phyloP scores from a whole-genome alignment of 2,888 invertebrate genomes.

The Tetranychus piercei region DNA sequence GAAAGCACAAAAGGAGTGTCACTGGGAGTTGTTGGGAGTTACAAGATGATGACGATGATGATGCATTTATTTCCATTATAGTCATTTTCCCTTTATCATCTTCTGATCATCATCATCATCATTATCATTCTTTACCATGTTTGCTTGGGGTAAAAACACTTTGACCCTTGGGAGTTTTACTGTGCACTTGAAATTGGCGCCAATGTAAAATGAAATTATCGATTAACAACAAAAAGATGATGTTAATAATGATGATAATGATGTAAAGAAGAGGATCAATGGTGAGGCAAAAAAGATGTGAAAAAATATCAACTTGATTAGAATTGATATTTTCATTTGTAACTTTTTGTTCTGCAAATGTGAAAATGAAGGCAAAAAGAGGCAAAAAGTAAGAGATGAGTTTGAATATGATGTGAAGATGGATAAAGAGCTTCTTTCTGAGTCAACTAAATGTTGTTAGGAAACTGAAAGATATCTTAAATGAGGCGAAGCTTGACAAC shows the following conservation, averaged over 20 bases:
- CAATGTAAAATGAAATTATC: neutral
- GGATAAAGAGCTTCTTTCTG: neutral
- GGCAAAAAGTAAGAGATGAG: neutral
- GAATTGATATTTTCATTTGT: neutral
- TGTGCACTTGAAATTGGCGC: neutral
- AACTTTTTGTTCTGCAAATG: neutral
- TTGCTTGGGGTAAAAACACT: neutral
- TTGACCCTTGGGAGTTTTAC: neutral
- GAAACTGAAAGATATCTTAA: neutral
- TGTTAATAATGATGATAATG: neutral
- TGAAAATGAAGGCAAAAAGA: neutral
- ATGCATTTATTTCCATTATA: neutral
- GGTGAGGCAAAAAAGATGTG: neutral
- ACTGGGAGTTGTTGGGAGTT: neutral
- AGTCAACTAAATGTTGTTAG: neutral
- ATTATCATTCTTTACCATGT: neutral
- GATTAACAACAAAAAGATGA: neutral
- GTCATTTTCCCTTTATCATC: neutral
- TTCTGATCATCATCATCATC: neutral
- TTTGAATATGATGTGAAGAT: too few species aligned
- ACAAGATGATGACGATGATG: neutral
- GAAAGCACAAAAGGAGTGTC: neutral
- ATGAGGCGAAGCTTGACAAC: neutral
- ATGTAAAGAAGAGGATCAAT: neutral
- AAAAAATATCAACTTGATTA: neutral